A percentile compares a stretch with the other conserved stretches of the same genome.
Evolutionary conservation across 2,797 vertebrate genomes (phyloP).

Genomic region (Stomatorhinus walkeri): DNA sequence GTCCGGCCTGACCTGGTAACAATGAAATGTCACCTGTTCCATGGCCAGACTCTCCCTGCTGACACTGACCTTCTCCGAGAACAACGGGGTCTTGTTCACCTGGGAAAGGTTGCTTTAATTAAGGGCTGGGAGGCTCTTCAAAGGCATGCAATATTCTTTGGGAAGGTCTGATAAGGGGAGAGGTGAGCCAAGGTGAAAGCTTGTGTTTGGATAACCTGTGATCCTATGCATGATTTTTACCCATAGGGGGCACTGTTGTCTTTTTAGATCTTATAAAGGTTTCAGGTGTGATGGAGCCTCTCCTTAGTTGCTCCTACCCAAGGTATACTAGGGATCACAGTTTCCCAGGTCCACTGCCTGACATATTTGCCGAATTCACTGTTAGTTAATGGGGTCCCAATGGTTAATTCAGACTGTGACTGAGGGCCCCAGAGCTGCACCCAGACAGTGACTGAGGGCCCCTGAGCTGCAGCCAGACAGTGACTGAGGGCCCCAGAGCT

Average conservation of each 20-base stretch:
- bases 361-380: neutral
- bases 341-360: neutral
- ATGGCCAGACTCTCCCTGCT: neutral
- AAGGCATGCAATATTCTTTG: neutral
- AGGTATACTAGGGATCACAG: neutral
- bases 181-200: neutral
- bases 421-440: neutral
- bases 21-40: neutral
- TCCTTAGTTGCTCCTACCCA: neutral
- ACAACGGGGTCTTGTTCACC: neutral
- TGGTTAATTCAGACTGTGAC: neutral
- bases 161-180: neutral
- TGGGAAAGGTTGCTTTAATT: slow-evolving; percentile 21
- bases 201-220: neutral
- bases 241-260: neutral
- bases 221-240: neutral
- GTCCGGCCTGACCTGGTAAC: neutral
- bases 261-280: neutral
- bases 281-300: neutral
- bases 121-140: slow-evolving; percentile 3
- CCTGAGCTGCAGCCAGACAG: neutral
- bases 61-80: neutral
- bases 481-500: neutral
- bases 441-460: neutral
- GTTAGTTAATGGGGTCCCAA: neutral